Conservation (phyloP, 2,797 vertebrate species). For the Macrochelys suwanniensis region DNA sequence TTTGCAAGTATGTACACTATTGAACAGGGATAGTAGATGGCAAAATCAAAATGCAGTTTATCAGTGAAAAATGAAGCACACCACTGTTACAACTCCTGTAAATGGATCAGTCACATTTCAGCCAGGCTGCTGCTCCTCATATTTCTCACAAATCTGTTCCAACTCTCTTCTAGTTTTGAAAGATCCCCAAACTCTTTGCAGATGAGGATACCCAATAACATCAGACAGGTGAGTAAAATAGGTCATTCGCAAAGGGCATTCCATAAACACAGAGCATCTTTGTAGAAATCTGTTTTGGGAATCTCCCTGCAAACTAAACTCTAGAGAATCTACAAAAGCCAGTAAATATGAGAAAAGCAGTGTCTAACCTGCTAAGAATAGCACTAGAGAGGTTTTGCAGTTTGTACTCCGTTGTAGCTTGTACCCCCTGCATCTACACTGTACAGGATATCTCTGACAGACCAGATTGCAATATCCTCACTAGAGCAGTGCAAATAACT, state of each 20-base stretch:
- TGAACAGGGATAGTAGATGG: background rate
- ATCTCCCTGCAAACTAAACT: background rate
- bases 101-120: background rate
- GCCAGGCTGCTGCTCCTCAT: background rate
- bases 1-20: background rate
- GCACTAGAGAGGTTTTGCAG: background rate
- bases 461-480: too few species aligned
- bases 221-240: background rate
- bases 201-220: background rate
- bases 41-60: background rate
- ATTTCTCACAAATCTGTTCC: background rate
- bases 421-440: background rate
- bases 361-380: background rate
- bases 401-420: background rate
- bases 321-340: background rate
- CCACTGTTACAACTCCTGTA: background rate
- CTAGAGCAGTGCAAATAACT: background rate
- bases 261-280: background rate
- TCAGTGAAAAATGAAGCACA: background rate
- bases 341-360: background rate
- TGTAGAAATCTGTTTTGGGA: background rate
- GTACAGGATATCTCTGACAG: too few species aligned
- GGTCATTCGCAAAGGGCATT: rapidly evolving
- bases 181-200: background rate
- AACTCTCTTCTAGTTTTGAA: background rate